phyloP scores from a whole-genome alignment of 2,113 vertebrate species.

The Amia ocellicauda region DNA sequence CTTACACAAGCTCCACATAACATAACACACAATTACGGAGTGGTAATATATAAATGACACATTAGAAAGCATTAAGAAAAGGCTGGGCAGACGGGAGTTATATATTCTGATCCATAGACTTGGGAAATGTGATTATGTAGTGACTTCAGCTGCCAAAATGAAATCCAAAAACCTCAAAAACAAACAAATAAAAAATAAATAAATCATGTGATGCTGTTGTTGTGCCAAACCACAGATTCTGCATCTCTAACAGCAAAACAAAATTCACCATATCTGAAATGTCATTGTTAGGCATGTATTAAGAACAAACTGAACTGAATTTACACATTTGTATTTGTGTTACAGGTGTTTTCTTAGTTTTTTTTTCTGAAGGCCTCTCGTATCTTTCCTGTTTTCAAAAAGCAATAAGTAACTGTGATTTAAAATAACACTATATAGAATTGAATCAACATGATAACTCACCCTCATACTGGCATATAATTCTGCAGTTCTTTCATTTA shows the following conservation, averaged over 20 bases:
- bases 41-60: constrained; percentile 28
- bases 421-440: constrained; percentile 26
- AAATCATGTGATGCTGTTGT: constrained; percentile 4
- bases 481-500: too few species aligned
- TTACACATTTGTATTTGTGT: too few species aligned
- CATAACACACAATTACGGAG: constrained; percentile 35
- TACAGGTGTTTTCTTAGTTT: too few species aligned
- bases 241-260: constrained; percentile 7
- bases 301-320: too few species aligned
- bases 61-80: constrained; percentile 4
- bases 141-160: constrained; percentile 28
- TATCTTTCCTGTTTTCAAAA: constrained; percentile 15
- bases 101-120: constrained; percentile 14
- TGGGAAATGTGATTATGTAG: constrained; percentile 26
- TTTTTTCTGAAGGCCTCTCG: neutral
- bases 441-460: constrained; percentile 41
- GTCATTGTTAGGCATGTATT: neutral
- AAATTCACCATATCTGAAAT: neutral
- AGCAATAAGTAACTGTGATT: neutral
- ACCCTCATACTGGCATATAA: constrained; percentile 7
- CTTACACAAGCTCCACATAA: constrained; percentile 25
- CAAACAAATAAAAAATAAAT: constrained; percentile 23
- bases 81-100: neutral
- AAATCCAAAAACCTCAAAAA: constrained; percentile 32
- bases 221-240: constrained; percentile 18